These are phyloP conservation scores for Drosophila mayri DNA, from an alignment of 1,140 invertebrate genomes.

Conservation along the genomic window DNA sequence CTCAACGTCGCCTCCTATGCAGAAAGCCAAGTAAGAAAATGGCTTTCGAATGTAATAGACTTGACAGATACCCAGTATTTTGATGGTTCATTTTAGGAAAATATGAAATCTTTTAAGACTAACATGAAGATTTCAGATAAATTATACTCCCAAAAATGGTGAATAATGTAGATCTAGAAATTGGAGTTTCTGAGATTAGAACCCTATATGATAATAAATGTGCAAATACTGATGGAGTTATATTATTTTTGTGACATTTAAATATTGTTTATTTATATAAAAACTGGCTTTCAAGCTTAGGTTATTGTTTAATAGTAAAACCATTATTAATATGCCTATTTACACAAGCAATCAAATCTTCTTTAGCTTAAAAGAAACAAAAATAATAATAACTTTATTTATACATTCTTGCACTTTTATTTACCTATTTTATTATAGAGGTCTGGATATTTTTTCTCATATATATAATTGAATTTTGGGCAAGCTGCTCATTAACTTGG, in stretches of 20 bases:
- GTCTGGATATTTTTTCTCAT: conserved; percentile 6
- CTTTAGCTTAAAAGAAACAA: neutral
- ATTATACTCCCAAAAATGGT: too few relatives aligned
- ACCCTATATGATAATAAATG: neutral
- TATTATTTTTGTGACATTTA: neutral
- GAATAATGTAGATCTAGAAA: too few relatives aligned
- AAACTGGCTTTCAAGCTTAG: neutral
- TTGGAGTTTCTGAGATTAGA: neutral
- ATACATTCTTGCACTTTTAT: neutral
- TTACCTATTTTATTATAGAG: neutral
- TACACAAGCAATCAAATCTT: neutral
- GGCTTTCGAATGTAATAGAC: neutral
- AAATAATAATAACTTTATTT: neutral
- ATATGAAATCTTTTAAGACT: too few relatives aligned
- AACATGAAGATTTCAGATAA: neutral
- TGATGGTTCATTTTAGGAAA: too few relatives aligned
- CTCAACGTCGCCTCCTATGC: conserved; percentile 23
- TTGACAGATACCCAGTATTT: neutral
- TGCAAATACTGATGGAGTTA: neutral
- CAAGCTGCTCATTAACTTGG: conserved; percentile 27
- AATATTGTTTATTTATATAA: neutral
- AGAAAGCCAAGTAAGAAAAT: neutral
- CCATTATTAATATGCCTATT: neutral
- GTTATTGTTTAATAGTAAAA: neutral
- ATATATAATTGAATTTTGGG: conserved; percentile 12